phyloP scores from a whole-genome alignment of 2,888 invertebrate species.

The Ommatoiulus sabulosus region DNA sequence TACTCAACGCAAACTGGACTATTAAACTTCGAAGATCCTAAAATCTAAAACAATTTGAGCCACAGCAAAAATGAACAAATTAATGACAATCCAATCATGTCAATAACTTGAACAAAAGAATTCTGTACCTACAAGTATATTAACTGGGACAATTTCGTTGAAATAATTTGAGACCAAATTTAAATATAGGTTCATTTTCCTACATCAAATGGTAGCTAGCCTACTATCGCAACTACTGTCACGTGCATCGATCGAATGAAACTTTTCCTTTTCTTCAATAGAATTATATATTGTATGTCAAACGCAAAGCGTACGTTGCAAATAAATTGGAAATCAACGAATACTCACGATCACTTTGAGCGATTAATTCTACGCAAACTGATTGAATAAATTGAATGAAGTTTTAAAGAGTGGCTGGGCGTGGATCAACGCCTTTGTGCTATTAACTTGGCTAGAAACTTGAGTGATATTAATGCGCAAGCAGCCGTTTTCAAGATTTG shows the following conservation, averaged over 20 bases:
- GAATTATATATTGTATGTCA: not conserved
- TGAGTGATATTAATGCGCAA: not conserved
- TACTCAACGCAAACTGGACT: too few species aligned
- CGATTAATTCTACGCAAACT: not conserved
- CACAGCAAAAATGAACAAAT: too few species aligned
- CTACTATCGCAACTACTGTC: not conserved
- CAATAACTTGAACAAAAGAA: too few species aligned
- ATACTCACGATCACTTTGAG: not conserved
- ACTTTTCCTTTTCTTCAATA: not conserved
- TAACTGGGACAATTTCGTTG: too few species aligned
- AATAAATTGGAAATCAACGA: not conserved
- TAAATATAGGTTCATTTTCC: too few species aligned
- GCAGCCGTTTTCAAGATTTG: not conserved
- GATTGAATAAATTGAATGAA: not conserved
- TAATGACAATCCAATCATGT: too few species aligned
- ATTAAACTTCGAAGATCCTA: too few species aligned
- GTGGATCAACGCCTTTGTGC: not conserved
- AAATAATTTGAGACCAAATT: too few species aligned
- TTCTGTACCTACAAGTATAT: too few species aligned
- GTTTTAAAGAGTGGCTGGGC: not conserved
- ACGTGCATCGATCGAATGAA: not conserved
- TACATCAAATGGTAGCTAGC: not conserved
- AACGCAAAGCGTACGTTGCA: not conserved
- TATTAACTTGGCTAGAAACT: not conserved
- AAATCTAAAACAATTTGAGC: too few species aligned